These are phyloP conservation scores for Carterocephalus palaemon DNA, from an alignment of 2,888 invertebrate genomes.

Conservation along the genomic window DNA sequence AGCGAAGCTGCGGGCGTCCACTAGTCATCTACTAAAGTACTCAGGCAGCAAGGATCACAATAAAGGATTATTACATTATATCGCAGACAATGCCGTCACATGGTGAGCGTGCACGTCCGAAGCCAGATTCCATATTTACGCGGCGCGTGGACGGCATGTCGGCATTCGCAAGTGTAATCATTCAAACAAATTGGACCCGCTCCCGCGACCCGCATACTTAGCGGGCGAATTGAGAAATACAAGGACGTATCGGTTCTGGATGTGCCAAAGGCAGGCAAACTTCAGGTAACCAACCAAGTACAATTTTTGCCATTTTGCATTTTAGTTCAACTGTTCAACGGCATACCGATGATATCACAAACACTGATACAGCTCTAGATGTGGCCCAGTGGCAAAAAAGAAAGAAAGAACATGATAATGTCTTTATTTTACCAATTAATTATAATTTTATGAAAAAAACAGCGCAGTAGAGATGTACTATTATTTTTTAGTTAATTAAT, in stretches of 20 bases:
- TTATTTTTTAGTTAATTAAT: too few species aligned
- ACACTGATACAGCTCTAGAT: too few species aligned
- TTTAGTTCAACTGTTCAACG: too few species aligned
- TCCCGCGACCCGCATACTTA: slow-evolving; percentile 56
- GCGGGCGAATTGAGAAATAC: slow-evolving; percentile 45
- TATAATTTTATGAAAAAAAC: too few species aligned
- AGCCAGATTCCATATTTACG: slow-evolving; percentile 28
- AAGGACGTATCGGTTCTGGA: slow-evolving; percentile 33
- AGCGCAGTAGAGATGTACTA: too few species aligned
- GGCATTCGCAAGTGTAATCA: slow-evolving; percentile 46
- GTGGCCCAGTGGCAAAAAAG: too few species aligned
- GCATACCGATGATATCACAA: too few species aligned
- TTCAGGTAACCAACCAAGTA: too few species aligned
- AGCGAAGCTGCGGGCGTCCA: not conserved
- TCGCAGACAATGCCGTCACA: slow-evolving; percentile 9
- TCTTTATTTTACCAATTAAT: too few species aligned
- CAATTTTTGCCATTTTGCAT: too few species aligned
- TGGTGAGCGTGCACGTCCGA: slow-evolving; percentile 1
- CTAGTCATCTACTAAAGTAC: not conserved
- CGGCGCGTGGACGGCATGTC: slow-evolving; percentile 28
- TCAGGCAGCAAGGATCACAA: not conserved
- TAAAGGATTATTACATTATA: slow-evolving; percentile 13
- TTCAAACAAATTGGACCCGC: slow-evolving; percentile 53
- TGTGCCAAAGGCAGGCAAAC: not conserved
- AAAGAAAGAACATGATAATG: too few species aligned